Evolutionary conservation across 2,797 vertebrate species (phyloP).

Genomic region (Tympanoctomys barrerae): DNA sequence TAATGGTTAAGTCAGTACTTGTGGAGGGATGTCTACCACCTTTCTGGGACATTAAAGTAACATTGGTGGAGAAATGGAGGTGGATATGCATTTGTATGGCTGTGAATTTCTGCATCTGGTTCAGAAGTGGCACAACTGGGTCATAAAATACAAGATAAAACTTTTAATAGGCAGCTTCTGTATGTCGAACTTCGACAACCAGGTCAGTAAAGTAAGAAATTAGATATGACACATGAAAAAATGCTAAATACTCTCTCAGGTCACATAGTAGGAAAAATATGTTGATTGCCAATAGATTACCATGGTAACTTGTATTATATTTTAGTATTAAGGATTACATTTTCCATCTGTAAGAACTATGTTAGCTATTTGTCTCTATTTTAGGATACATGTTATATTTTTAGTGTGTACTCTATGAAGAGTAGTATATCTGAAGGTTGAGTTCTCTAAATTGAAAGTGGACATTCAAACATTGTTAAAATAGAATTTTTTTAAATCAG

Average conservation of each 20-base stretch:
- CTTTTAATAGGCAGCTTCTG: conserved; percentile 82
- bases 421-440: conserved; percentile 39
- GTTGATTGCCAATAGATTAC: conserved; percentile 85
- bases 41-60: conserved; percentile 31
- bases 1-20: conserved; percentile 47
- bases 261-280: conserved; percentile 83
- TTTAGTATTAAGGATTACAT: conserved; percentile 83
- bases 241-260: conserved; percentile 85
- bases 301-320: conserved; percentile 86
- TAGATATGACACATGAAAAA: conserved; percentile 87
- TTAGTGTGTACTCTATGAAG: conserved; percentile 63
- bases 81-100: conserved; percentile 44
- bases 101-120: conserved; percentile 72
- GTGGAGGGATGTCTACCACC: not conserved
- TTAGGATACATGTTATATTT: conserved; percentile 72
- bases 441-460: conserved; percentile 67
- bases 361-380: conserved; percentile 84
- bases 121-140: conserved; percentile 80
- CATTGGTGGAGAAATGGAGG: not conserved
- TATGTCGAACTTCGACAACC: conserved; percentile 85
- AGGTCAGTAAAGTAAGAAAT: conserved; percentile 88
- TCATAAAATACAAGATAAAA: conserved; percentile 80
- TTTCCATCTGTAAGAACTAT: conserved; percentile 80
- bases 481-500: conserved; percentile 50
- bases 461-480: conserved; percentile 63